Evolutionary conservation across 2,113 vertebrate species (phyloP).

Genomic region (Nesoenas mayeri): DNA sequence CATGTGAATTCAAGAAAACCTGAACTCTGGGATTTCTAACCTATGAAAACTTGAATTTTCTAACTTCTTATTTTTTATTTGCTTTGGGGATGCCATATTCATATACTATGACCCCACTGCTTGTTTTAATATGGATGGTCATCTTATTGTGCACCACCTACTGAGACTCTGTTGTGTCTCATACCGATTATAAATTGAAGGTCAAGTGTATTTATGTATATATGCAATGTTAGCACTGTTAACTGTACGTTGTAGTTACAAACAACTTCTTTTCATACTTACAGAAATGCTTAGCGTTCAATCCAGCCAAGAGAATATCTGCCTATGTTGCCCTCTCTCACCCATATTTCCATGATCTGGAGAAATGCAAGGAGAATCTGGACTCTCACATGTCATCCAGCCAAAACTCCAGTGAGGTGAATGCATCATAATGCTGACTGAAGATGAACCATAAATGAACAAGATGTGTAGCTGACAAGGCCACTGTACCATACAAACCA

Average conservation of each 20-base stretch:
- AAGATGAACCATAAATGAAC: conserved; percentile 46
- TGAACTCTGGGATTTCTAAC: not conserved
- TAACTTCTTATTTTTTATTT: not conserved
- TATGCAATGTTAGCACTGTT: not conserved
- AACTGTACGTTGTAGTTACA: not conserved
- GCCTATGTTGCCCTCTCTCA: conserved; percentile 93
- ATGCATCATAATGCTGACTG: conserved; percentile 79
- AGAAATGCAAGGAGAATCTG: conserved; percentile 87
- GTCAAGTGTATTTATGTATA: not conserved
- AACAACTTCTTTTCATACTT: conserved; percentile 40
- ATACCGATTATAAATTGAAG: not conserved
- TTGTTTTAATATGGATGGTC: not conserved
- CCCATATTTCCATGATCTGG: conserved; percentile 92
- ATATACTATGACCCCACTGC: not conserved
- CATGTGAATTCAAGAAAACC: not conserved
- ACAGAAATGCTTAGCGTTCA: conserved; percentile 96
- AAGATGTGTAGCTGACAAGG: conserved; percentile 27
- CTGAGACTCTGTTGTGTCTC: not conserved
- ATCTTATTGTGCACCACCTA: not conserved
- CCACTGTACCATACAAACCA: conserved; percentile 31
- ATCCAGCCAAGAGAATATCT: conserved; percentile 93
- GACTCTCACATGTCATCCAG: conserved; percentile 85
- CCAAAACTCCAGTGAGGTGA: conserved; percentile 88
- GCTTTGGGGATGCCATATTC: not conserved
- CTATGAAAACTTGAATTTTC: not conserved